Percentiles rank a stretch among this genome's conserved stretches.
phyloP scores from a whole-genome alignment of 2,797 vertebrate species.

The Erpetoichthys calabaricus region DNA sequence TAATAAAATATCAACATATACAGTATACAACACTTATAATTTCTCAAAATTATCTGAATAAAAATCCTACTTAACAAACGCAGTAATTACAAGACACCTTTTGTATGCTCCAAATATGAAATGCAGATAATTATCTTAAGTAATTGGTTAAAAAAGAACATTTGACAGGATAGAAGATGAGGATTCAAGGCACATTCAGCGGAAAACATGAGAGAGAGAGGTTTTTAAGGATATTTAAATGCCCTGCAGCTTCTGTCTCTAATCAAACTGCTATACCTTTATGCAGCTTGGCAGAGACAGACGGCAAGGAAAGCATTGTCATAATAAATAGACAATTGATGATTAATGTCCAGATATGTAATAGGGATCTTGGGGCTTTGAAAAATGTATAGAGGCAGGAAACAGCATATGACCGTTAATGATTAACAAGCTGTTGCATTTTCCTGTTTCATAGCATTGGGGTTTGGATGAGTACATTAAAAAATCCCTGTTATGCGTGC shows the following conservation, averaged over 20 bases:
- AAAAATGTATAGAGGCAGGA: neutral
- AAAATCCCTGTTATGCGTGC: too few relatives aligned
- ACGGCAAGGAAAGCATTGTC: neutral
- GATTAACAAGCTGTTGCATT: neutral
- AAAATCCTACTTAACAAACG: too few relatives aligned
- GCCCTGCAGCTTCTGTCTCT: neutral
- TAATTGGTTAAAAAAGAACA: neutral
- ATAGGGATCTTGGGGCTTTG: neutral
- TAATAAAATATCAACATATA: too few relatives aligned
- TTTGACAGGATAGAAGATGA: neutral
- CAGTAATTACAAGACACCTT: neutral
- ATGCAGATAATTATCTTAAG: neutral
- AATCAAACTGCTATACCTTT: neutral
- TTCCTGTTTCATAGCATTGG: neutral
- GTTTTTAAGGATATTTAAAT: neutral
- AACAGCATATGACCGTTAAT: neutral
- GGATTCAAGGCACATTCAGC: neutral
- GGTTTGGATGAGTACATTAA: too few relatives aligned
- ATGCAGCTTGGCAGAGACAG: conserved; percentile 1
- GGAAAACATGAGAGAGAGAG: neutral
- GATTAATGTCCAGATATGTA: neutral
- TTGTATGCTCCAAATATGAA: neutral
- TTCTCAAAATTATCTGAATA: too few relatives aligned
- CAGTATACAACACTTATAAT: too few relatives aligned
- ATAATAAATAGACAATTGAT: neutral